A percentile compares a stretch with the other conserved stretches of the same genome.
Conservation (phyloP, 1,140 invertebrate species). For the Cydia fagiglandana region DNA sequence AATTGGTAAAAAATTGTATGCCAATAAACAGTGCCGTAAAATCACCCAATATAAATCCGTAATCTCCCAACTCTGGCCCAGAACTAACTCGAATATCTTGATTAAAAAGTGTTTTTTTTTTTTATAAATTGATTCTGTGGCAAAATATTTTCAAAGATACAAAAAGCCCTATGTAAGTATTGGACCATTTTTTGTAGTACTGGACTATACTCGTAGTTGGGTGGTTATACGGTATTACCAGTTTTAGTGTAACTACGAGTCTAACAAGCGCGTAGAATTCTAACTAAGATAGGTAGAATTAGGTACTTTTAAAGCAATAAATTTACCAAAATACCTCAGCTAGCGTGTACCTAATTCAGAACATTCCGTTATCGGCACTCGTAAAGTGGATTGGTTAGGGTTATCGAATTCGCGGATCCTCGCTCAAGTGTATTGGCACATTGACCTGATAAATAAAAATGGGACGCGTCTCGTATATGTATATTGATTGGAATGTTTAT, state of each 20-base stretch:
- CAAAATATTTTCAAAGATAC: too few species aligned
- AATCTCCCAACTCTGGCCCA: too few species aligned
- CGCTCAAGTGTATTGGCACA: conserved; percentile 30
- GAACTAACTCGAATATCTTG: too few species aligned
- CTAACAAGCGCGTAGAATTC: not conserved
- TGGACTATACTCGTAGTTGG: too few species aligned
- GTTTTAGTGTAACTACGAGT: not conserved
- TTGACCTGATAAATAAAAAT: conserved; percentile 31
- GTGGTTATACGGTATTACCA: too few species aligned
- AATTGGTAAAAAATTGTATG: too few species aligned
- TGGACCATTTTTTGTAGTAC: too few species aligned
- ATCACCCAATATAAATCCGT: too few species aligned
- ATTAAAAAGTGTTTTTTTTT: too few species aligned
- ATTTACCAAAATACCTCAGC: conserved; percentile 9
- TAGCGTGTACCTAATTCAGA: conserved; percentile 21
- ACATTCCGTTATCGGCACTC: conserved; percentile 26
- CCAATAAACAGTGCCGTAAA: too few species aligned
- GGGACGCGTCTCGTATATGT: conserved; percentile 19
- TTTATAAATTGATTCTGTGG: too few species aligned
- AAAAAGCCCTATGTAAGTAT: too few species aligned
- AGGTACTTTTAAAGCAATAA: conserved; percentile 5
- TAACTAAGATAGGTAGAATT: not conserved
- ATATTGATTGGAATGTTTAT: conserved; percentile 28
- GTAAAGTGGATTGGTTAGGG: conserved; percentile 30
- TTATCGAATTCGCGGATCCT: conserved; percentile 27